Conservation (phyloP, 1,140 invertebrate genomes). For the Atta cephalotes region DNA sequence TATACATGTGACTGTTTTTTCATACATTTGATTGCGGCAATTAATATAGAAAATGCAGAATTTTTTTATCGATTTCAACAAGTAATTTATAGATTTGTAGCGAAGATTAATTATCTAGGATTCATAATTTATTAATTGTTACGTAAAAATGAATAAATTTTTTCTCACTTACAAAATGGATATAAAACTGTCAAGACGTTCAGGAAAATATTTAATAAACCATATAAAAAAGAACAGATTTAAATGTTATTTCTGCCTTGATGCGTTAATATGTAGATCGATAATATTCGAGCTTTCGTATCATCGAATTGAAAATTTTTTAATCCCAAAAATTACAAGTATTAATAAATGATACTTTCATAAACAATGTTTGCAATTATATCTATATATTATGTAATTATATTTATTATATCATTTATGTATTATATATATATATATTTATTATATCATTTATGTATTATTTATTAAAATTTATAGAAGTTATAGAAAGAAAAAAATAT, state of each 20-base stretch:
- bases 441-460: neutral
- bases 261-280: slow-evolving; percentile 20
- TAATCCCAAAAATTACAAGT: neutral
- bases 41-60: neutral
- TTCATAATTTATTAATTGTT: neutral
- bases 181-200: neutral
- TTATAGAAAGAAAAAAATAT: slow-evolving; percentile 13
- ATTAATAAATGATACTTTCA: slow-evolving; percentile 5
- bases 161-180: neutral
- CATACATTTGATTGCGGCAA: neutral
- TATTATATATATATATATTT: neutral
- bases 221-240: slow-evolving; percentile 18
- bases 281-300: neutral
- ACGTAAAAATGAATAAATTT: neutral
- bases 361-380: neutral
- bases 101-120: neutral
- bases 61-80: neutral
- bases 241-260: neutral
- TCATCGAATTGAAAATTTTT: neutral
- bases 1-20: neutral
- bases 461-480: slow-evolving; percentile 8
- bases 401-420: neutral
- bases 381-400: neutral
- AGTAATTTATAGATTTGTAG: neutral
- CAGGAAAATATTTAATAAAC: neutral